Percentiles rank a stretch among this genome's conserved stretches.
Evolutionary conservation across 2,888 invertebrate species (phyloP).

Genomic region (Eudasyphora cyanicolor): DNA sequence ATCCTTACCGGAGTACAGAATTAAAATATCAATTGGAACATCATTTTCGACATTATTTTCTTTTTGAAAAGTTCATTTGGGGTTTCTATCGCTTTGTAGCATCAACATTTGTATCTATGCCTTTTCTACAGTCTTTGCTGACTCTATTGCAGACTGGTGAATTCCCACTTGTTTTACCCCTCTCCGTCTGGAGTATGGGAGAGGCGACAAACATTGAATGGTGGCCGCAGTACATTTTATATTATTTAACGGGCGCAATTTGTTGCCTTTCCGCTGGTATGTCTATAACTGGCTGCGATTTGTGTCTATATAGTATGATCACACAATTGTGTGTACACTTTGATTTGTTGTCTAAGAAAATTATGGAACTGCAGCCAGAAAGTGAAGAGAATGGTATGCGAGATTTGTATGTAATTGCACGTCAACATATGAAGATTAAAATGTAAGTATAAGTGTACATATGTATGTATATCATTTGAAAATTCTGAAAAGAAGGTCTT

Average conservation of each 20-base stretch:
- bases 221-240: not conserved
- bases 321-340: constrained; percentile 64
- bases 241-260: not conserved
- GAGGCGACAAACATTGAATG: not conserved
- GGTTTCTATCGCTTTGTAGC: not conserved
- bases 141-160: not conserved
- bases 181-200: not conserved
- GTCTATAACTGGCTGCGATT: constrained; percentile 52
- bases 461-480: not conserved
- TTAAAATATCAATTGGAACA: constrained; percentile 15
- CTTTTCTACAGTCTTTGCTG: not conserved
- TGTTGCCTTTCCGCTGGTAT: not conserved
- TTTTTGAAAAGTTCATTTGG: constrained; percentile 29
- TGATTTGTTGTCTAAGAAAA: constrained; percentile 51
- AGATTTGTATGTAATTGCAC: constrained; percentile 18
- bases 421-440: constrained; percentile 37
- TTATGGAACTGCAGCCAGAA: constrained; percentile 50
- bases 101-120: not conserved
- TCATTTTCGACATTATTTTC: constrained; percentile 16
- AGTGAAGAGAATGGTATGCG: not conserved
- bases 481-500: not conserved
- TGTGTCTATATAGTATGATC: constrained; percentile 57
- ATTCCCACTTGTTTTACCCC: not conserved
- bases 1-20: constrained; percentile 10
- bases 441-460: constrained; percentile 23